Base-by-base conservation (phyloP, 2,888 invertebrate species). In the Ectobius pallidus region DNA sequence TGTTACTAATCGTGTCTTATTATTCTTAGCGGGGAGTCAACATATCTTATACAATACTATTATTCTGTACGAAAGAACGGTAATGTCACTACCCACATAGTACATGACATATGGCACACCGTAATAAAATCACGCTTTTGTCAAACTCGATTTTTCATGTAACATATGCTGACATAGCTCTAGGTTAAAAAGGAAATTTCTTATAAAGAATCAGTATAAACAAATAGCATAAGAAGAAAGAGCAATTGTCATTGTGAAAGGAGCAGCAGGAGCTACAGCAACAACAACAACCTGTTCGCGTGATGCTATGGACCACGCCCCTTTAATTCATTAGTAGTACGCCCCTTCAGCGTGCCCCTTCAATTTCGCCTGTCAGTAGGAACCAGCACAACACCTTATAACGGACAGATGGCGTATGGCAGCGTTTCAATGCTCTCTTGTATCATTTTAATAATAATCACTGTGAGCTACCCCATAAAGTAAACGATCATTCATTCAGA, bases 301-400 rank as follows among this genome's bases (percentile, higher is more conserved):
- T 65, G 65, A 44, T 30, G 65, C 20, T 27, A 30, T 25, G 65
- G n/a, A n/a, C 18, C 42, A 42, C 27, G 27, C 63, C 65, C 65
- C 25, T 44, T 65, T 65, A 65, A 65, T 65, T 65, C 65, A 46
- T 65, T 65, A 65, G 65, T 65, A 44, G 11, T n/a, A 25, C 27
- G 42, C n/a, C 42, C 65, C 30, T 65, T 65, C n/a, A 44, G 65
- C 65, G 20, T 44, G 27, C 44, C 65, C 65, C 32, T 58, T 58
- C 58, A 58, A 30, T 25, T 58, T 58, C 30, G 58, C 14, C 55
- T 32, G 58, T 58, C 58, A 58, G n/a, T 58, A 58, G 58, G 11
- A 32, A 25, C 32, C 55, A 55, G 30, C 58, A 30, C 58, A 58
- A 58, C 58, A 58, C 58, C 30, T 30, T 58, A 14, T n/a, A 32